Conservation (phyloP, 2,888 invertebrate species). For the Hydrotaea diabolus region DNA sequence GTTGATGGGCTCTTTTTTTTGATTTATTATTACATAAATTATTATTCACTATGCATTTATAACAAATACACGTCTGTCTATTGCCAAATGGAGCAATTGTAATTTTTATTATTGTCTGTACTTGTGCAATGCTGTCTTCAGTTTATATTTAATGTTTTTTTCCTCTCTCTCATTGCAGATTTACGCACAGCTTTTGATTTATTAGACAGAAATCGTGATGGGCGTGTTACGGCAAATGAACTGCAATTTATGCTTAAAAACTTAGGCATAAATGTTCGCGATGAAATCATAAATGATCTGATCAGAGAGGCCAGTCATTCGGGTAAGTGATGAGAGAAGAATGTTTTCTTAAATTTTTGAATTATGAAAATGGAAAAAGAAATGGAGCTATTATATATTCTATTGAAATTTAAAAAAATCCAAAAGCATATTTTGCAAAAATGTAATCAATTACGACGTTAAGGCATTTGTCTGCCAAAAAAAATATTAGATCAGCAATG, state of each 20-base stretch:
- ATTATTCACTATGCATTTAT: slow-evolving; percentile 16
- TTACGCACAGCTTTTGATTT: slow-evolving; percentile 89
- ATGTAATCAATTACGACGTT: too few relatives aligned
- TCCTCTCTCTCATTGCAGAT: slow-evolving; percentile 82
- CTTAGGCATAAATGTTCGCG: slow-evolving; percentile 88
- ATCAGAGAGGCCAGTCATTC: slow-evolving; percentile 88
- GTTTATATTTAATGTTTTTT: slow-evolving; percentile 7
- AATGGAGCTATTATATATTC: too few relatives aligned
- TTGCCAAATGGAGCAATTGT: slow-evolving; percentile 3
- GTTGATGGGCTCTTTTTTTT: too few relatives aligned
- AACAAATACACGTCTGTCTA: neutral
- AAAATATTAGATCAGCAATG: too few relatives aligned
- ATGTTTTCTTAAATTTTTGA: too few relatives aligned
- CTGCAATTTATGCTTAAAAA: slow-evolving; percentile 90
- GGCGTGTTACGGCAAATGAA: slow-evolving; percentile 88
- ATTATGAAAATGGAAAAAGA: too few relatives aligned
- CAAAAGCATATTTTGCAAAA: too few relatives aligned
- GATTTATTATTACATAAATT: too few relatives aligned
- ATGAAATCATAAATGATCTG: slow-evolving; percentile 87
- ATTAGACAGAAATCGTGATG: slow-evolving; percentile 89
- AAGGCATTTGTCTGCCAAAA: too few relatives aligned
- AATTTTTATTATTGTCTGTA: neutral
- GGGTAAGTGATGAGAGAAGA: slow-evolving; percentile 81
- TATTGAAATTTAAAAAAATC: too few relatives aligned
- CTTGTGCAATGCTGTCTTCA: neutral